Evolutionary conservation across 2,797 vertebrate species (phyloP).

Genomic region (Galago senegalensis): DNA sequence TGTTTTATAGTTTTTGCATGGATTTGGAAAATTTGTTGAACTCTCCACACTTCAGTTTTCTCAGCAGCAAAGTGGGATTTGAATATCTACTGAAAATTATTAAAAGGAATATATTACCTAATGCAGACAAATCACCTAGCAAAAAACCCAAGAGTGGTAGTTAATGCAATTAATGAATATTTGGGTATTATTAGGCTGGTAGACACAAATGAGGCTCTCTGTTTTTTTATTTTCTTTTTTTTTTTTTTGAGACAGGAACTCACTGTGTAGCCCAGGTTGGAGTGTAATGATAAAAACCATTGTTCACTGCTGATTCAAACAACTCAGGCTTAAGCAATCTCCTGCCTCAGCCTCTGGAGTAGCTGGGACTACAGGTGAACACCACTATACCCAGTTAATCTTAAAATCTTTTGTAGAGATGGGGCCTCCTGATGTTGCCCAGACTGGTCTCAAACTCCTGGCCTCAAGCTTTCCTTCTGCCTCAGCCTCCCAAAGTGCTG

Average conservation of each 20-base stretch:
- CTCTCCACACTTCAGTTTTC: constrained; percentile 19
- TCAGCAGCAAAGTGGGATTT: not conserved
- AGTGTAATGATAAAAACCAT: not conserved
- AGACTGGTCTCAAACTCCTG: not conserved
- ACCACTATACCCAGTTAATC: not conserved
- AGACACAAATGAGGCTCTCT: not conserved
- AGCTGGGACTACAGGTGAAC: not conserved
- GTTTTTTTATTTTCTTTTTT: not conserved
- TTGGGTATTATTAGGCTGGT: not conserved
- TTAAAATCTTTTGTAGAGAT: not conserved
- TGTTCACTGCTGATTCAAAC: not conserved
- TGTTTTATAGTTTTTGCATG: not conserved
- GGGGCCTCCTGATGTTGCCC: not conserved
- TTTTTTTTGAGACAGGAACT: not conserved
- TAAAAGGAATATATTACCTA: not conserved
- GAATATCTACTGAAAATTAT: not conserved
- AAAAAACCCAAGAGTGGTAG: not conserved
- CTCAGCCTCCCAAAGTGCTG: not conserved
- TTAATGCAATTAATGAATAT: constrained; percentile 3
- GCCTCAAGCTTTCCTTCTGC: not conserved
- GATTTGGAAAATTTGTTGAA: constrained; percentile 35
- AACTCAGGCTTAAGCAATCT: not conserved
- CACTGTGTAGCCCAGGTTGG: not conserved
- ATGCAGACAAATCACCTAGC: not conserved
- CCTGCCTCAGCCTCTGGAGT: not conserved